Evolutionary conservation across 2,797 vertebrate genomes (phyloP), one percentile per base, ranked within the genome.

Genomic region (Acanthis flammea): DNA sequence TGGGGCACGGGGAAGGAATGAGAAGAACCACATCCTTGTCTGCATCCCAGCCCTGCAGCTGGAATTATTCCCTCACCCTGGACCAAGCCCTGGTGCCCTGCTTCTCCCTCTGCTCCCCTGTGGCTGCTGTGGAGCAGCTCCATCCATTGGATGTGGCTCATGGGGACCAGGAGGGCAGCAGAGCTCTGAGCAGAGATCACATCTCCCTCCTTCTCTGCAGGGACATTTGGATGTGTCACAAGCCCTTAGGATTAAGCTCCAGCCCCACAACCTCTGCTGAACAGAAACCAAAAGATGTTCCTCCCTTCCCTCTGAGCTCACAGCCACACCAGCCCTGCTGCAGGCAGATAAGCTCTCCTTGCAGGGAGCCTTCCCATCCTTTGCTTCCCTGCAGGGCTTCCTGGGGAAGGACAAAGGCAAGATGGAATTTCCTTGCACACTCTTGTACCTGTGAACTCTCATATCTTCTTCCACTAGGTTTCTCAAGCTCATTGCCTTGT

Each of bases 21-120:
- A 42, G 42, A 70, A 91, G 92, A 95, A 81, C 82, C 94, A 96
- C 87, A 95, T 96, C 90, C 85, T 91, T 37, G 61, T 88, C 73
- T 88, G 70, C 78, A 90, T 94, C 85, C 62, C 8, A 89, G 81
- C 92, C 42, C 88, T 60, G 73, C 73, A 75, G 85, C 53, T 62
- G 14, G 28, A 83, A 88, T 42, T 71, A 35, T 55, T 83, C 90
- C 55, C 71, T 95, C 30, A 8, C 3, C 1, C 51, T 63, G 81
- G 66, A 73, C 58, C 75, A 86, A 12, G 47, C 66, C 78, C 3
- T 3, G 24, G 78, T 19, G 85, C 54, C 81, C 75, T 73, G 7
- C 55, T 88, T 45, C 55, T 61, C 47, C 24, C 82, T 41, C 2
- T 77, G 76, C 63, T 96, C 87, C 75, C 87, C 53, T 65, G 91